Percentiles rank a stretch among this genome's conserved stretches.
Conservation (phyloP, 2,888 invertebrate species). For the Branchipolynoe longqiensis region DNA sequence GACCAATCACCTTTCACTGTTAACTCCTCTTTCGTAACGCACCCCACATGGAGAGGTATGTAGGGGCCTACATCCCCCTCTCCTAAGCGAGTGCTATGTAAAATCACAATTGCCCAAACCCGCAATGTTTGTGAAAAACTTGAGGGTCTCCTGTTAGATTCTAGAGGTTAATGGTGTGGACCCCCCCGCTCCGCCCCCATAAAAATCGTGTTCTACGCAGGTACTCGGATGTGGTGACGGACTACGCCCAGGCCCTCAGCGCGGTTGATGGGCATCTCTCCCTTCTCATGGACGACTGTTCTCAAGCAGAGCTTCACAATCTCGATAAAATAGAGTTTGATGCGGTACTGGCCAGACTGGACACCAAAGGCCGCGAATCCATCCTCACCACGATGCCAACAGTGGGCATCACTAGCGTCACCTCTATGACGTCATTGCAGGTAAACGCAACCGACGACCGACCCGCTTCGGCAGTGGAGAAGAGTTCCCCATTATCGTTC, state of each 20-base stretch:
- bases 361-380: not conserved
- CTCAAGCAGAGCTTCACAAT: slow-evolving; percentile 16
- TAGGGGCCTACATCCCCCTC: not conserved
- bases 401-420: not conserved
- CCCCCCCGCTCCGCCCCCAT: not conserved
- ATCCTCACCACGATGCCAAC: not conserved
- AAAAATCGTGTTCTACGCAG: too few species aligned
- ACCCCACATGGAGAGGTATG: not conserved
- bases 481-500: not conserved
- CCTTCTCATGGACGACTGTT: slow-evolving; percentile 12
- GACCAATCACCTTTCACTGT: too few species aligned
- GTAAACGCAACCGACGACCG: not conserved
- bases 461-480: not conserved
- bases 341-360: not conserved
- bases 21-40: too few species aligned
- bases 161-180: not conserved
- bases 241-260: slow-evolving; percentile 12
- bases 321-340: slow-evolving; percentile 48
- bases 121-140: not conserved
- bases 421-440: not conserved
- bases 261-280: not conserved
- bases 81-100: too few species aligned
- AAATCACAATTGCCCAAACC: too few species aligned
- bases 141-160: not conserved
- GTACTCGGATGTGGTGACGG: slow-evolving; percentile 21